phyloP scores from a whole-genome alignment of 2,888 invertebrate genomes.

The Formica aserva region DNA sequence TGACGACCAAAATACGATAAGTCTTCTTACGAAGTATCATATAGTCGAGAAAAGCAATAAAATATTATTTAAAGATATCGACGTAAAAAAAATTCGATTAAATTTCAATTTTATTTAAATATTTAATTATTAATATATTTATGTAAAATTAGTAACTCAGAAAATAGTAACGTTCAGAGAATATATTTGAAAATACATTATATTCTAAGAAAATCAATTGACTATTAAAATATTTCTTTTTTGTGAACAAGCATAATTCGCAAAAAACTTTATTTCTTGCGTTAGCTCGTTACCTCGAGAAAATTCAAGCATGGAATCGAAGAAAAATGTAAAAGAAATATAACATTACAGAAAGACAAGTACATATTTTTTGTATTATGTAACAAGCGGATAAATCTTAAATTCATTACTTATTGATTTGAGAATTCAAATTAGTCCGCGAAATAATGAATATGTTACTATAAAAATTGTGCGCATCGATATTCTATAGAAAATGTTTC shows the following conservation, averaged over 20 bases:
- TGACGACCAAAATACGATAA: background rate
- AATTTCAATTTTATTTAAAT: background rate
- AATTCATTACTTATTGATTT: slow-evolving; percentile 51
- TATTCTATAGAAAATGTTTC: slow-evolving; percentile 13
- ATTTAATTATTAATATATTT: background rate
- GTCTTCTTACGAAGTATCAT: background rate
- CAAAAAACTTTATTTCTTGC: background rate
- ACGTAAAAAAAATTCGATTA: background rate
- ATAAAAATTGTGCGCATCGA: slow-evolving; percentile 46
- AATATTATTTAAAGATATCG: background rate
- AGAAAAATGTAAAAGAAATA: slow-evolving; percentile 17
- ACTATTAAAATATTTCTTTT: background rate
- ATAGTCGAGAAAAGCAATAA: background rate
- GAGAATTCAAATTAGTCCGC: slow-evolving; percentile 52
- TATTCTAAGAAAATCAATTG: background rate
- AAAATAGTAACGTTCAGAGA: background rate
- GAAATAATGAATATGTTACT: slow-evolving; percentile 48
- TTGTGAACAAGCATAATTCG: background rate
- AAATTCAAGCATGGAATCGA: slow-evolving; percentile 19
- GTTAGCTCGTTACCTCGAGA: slow-evolving; percentile 23
- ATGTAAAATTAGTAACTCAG: background rate
- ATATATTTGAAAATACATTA: background rate
- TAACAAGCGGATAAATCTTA: slow-evolving; percentile 54
- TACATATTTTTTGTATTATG: slow-evolving; percentile 40
- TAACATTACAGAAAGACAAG: slow-evolving; percentile 2